Conservation (phyloP, 2,797 vertebrate genomes). For the Trachops cirrhosus region DNA sequence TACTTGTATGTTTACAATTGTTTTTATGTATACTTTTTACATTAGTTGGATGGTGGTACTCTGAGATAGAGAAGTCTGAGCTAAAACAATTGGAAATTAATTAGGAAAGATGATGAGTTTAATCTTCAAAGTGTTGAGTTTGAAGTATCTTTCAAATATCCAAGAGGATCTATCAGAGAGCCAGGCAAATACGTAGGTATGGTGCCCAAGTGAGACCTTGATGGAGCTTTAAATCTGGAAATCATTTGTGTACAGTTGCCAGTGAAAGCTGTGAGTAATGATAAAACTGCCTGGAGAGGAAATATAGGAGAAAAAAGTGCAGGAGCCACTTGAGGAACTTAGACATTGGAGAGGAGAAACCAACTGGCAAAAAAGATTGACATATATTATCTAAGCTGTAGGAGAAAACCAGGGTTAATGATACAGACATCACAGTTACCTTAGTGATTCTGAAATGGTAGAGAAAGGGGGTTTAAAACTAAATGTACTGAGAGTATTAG, state of each 20-base stretch:
- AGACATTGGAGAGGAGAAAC: background rate
- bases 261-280: background rate
- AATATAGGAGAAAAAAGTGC: background rate
- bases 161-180: background rate
- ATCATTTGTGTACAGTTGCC: background rate
- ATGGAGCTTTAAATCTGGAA: background rate
- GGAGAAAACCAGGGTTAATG: background rate
- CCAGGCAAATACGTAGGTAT: background rate
- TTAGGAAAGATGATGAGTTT: background rate
- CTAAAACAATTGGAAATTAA: background rate
- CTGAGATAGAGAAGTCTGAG: background rate
- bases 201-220: background rate
- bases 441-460: background rate
- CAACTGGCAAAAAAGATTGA: background rate
- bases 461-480: background rate
- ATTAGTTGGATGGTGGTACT: background rate
- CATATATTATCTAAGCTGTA: background rate
- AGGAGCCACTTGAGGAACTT: background rate
- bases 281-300: background rate
- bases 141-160: background rate
- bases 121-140: background rate
- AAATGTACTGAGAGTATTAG: background rate
- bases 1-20: too few species aligned
- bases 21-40: background rate
- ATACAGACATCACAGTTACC: background rate